Evolutionary conservation across 2,888 invertebrate species (phyloP).

Genomic region (Hirtodrosophila duncani): DNA sequence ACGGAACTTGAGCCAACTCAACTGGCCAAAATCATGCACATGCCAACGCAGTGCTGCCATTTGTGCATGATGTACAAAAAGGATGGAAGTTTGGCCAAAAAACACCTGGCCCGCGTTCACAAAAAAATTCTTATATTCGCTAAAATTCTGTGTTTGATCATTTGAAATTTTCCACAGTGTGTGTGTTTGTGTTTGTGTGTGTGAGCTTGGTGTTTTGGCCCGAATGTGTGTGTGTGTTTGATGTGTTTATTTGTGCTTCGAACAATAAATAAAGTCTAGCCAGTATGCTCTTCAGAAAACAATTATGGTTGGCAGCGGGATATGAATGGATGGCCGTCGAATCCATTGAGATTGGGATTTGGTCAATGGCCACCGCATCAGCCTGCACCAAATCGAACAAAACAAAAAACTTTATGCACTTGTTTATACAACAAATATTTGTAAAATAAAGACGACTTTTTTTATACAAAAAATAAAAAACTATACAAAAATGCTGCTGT

Average conservation of each 20-base stretch:
- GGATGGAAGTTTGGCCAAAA: too few species aligned
- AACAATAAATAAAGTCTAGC: constrained; percentile 70
- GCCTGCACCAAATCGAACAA: too few species aligned
- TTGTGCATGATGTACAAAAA: too few species aligned
- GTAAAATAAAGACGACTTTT: background rate
- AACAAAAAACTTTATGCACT: constrained; percentile 28
- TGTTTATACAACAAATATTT: constrained; percentile 23
- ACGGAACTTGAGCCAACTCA: too few species aligned
- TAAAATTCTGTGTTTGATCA: constrained; percentile 21
- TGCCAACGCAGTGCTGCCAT: background rate
- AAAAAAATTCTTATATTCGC: constrained; percentile 12
- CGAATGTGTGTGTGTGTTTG: constrained; percentile 11
- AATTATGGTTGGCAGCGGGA: constrained; percentile 56
- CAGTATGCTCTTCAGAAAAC: constrained; percentile 58
- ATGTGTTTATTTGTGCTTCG: constrained; percentile 14
- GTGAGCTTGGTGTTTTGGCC: background rate
- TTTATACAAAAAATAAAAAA: constrained; percentile 13
- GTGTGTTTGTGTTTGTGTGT: constrained; percentile 6
- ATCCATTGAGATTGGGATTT: constrained; percentile 1
- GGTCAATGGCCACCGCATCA: constrained; percentile 15
- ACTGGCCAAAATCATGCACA: too few species aligned
- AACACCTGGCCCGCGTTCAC: too few species aligned
- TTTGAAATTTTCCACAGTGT: background rate
- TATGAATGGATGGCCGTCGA: constrained; percentile 35
- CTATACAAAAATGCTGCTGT: constrained; percentile 3